Base-by-base conservation (phyloP, 2,888 invertebrate genomes). In the Acholoe squamosa region DNA sequence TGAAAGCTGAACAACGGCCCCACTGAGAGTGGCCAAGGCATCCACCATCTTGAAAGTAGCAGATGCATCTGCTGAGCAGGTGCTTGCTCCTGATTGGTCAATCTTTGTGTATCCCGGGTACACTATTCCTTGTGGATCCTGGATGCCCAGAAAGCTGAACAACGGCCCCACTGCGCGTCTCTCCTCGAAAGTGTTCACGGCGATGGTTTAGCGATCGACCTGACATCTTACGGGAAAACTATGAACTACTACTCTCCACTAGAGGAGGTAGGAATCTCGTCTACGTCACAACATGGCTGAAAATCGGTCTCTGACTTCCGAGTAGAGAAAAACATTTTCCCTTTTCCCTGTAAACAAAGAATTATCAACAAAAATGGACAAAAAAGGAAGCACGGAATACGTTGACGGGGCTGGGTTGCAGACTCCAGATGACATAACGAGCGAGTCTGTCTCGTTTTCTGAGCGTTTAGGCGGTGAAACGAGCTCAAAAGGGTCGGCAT, bases 401-500 rank as follows among this genome's bases (percentile, higher is more conserved):
- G 52, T 90, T 28, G 90, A 61, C 31, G 84, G 80, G 3, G 84
- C 51, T 7, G 90, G 90, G 31, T 7, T 34, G 71, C 84, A 84
- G 51, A 84, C 84, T 7, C 90, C 84, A 0, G 77, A 80, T 28
- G 90, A 90, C 33, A 76, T 76, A 25, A 90, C 90, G 54, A 90
- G 90, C 71, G 90, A 90, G 86, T 90, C 90, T 0, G 90, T 90
- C 0, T 90, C 90, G 10, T 67, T 67, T 61, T 90, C 91, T 43
- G 91, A 91, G 51, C 76, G 56, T 34, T 80, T 77, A 25, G 89
- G 31, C 43, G 86, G 71, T 16, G 91, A 89, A 51, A 89, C 84
- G 31, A 91, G 91, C 33, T 86, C 90, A 19, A 90, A 89, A 67
- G 92, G 90, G 33, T 93, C 94, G 5, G 94, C 93, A 3, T 95